Evolutionary conservation across 2,888 invertebrate genomes (phyloP), one percentile per base, ranked within the genome.

Genomic region (Rugalucina vietnamica): DNA sequence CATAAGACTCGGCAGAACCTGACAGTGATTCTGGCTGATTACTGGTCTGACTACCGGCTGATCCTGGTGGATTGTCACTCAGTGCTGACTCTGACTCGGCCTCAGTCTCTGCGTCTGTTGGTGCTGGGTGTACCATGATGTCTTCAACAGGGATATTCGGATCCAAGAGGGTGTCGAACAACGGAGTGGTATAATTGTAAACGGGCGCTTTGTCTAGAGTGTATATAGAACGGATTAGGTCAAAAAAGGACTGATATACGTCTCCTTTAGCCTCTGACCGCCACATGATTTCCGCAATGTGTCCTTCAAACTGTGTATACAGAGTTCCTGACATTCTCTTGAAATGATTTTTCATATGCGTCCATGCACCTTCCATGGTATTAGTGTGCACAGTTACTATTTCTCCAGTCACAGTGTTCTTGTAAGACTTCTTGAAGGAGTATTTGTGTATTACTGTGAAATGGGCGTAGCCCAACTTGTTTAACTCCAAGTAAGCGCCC

Each of bases 311-410:
- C 70, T 70, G 37, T 2, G 2, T 39, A 3, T n/a, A n/a, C 37
- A 24, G 2, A 36, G 70, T 70, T 32, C 70, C 70, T 36, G 5
- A 10, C 70, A 81, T 81, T 14, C 72, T 1, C 29, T 50, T 54
- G 76, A 81, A 87, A 60, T 87, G 75, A 37, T 82, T 75, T 29
- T 84, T 84, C 4, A 82, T 80, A 77, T 84, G 81, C 69, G 74
- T 79, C 84, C 81, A 81, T 18, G 79, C 86, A 18, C 86, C 84
- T 50, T 81, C 84, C 34, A 79, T 86, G 21, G 43, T 69, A 36
- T 70, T 70, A 12, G 70, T 70, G 74, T 83, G 70, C 4, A 75
- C 74, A 14, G 49, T 34, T 0, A 70, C 50, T n/a, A 70, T 39
- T 29, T 76, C 74, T 36, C 72, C 72, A 57, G 60, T 77, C 10